Evolutionary conservation across 2,113 vertebrate species (phyloP).

Genomic region (Odocoileus hemionus): DNA sequence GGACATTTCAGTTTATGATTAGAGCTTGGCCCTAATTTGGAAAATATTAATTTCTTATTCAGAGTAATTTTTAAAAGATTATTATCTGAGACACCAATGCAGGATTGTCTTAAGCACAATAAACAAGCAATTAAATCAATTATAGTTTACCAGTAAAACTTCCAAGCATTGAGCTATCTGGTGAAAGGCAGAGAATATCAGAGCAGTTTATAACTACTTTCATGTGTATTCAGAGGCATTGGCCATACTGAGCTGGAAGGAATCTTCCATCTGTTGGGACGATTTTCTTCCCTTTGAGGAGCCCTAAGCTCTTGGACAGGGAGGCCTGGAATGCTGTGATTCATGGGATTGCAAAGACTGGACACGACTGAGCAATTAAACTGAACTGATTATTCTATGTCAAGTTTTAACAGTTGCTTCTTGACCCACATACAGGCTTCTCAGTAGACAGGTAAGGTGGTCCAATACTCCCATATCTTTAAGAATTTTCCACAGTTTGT

Average conservation of each 20-base stretch:
- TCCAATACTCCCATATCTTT: too few relatives aligned
- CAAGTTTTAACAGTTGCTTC: too few relatives aligned
- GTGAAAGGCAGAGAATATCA: neutral
- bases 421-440: too few relatives aligned
- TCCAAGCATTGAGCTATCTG: neutral
- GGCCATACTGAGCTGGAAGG: neutral
- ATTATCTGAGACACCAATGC: neutral
- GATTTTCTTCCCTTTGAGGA: neutral
- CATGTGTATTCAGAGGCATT: neutral
- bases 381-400: too few relatives aligned
- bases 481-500: neutral
- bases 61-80: neutral
- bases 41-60: slow-evolving; percentile 22
- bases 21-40: neutral
- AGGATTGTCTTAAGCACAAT: neutral
- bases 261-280: neutral
- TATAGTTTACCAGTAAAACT: neutral
- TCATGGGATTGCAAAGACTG: too few relatives aligned
- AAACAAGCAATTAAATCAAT: slow-evolving; percentile 28
- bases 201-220: neutral
- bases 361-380: too few relatives aligned
- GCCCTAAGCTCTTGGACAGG: neutral
- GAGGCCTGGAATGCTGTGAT: too few relatives aligned
- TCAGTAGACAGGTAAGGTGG: too few relatives aligned
- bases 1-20: neutral